These are phyloP conservation scores for Magallana gigas DNA, from an alignment of 1,140 invertebrate genomes.

Conservation along the genomic window DNA sequence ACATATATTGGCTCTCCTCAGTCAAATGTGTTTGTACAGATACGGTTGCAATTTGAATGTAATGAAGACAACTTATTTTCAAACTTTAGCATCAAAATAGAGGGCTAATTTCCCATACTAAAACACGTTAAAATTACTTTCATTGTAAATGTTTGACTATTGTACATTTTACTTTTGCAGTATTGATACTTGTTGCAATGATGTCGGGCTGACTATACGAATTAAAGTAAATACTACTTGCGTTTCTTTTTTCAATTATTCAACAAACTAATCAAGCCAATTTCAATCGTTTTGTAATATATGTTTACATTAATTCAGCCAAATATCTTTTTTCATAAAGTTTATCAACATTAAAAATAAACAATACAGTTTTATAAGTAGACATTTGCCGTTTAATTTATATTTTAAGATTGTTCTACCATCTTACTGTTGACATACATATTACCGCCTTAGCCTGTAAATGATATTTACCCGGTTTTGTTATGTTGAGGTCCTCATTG, in stretches of 20 bases:
- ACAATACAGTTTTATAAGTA: too few relatives aligned
- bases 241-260: too few relatives aligned
- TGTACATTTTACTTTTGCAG: too few relatives aligned
- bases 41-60: background rate
- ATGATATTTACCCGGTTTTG: conserved; percentile 64
- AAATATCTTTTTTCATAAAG: background rate
- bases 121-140: background rate
- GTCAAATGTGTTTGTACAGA: background rate
- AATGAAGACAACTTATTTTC: background rate
- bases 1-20: background rate
- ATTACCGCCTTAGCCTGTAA: background rate
- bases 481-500: conserved; percentile 67
- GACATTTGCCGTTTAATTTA: too few relatives aligned
- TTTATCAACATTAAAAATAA: too few relatives aligned
- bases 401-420: background rate
- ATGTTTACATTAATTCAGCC: background rate
- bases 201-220: too few relatives aligned
- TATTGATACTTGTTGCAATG: too few relatives aligned
- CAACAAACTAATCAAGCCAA: background rate
- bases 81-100: background rate
- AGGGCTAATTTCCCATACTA: background rate
- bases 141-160: too few relatives aligned
- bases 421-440: background rate
- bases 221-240: too few relatives aligned
- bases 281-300: background rate